Percentiles rank a stretch among this genome's conserved stretches.
These are phyloP conservation scores for Dascyllus trimaculatus DNA, from an alignment of 2,113 vertebrate genomes.

Conservation along the genomic window DNA sequence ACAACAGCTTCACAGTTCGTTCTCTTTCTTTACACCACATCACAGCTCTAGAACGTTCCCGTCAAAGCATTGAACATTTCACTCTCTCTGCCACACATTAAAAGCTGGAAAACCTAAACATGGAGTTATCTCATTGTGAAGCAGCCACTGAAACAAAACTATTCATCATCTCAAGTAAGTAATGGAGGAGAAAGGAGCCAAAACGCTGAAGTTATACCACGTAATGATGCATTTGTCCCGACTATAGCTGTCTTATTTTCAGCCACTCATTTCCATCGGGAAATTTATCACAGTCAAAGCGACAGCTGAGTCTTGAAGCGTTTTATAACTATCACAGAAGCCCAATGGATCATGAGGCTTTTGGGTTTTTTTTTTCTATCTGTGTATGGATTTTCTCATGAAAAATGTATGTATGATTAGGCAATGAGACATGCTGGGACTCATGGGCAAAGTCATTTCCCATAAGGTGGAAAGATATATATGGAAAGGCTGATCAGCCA, in stretches of 20 bases:
- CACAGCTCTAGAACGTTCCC: too few relatives aligned
- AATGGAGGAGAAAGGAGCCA: not conserved
- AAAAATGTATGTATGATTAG: slow-evolving; percentile 45
- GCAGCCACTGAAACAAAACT: not conserved
- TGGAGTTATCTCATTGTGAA: not conserved
- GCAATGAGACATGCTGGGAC: slow-evolving; percentile 1
- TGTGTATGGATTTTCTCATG: slow-evolving; percentile 25
- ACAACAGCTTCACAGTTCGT: too few relatives aligned
- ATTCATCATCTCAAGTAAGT: too few relatives aligned
- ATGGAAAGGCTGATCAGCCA: slow-evolving; percentile 17
- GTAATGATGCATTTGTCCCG: slow-evolving; percentile 1
- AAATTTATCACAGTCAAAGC: slow-evolving; percentile 22
- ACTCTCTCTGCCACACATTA: too few relatives aligned
- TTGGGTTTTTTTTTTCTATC: slow-evolving; percentile 33
- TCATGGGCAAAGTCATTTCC: not conserved
- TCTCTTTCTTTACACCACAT: too few relatives aligned
- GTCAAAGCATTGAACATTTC: too few relatives aligned
- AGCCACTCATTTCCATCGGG: slow-evolving; percentile 22
- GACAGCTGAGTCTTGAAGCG: slow-evolving; percentile 32
- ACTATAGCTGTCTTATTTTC: not conserved
- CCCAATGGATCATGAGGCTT: slow-evolving; percentile 21
- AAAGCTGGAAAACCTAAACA: not conserved
- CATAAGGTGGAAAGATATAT: slow-evolving; percentile 5
- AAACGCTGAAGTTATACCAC: slow-evolving; percentile 10
- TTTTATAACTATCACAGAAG: slow-evolving; percentile 19